Evolutionary conservation across 2,113 vertebrate species (phyloP).

Genomic region (Dolichotis patagonum): DNA sequence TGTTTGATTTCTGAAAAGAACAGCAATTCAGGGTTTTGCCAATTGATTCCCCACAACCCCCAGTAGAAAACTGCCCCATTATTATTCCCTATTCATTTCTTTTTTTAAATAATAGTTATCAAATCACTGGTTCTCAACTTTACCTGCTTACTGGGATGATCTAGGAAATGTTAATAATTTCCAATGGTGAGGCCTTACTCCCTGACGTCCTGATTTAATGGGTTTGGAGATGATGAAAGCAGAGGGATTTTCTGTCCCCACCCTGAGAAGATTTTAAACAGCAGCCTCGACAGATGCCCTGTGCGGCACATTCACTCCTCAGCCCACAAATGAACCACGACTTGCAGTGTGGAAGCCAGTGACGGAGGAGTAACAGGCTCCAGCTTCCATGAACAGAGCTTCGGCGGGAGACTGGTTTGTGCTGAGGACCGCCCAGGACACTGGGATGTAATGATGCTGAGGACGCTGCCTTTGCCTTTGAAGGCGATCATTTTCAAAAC

Average conservation of each 20-base stretch:
- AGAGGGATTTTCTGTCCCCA: background rate
- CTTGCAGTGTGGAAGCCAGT: background rate
- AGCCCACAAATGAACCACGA: background rate
- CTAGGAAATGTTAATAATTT: background rate
- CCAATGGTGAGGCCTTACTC: background rate
- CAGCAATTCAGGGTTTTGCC: background rate
- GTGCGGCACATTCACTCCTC: background rate
- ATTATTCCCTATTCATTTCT: background rate
- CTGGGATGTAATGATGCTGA: background rate
- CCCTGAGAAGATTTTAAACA: background rate
- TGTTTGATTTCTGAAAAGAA: constrained; percentile 44
- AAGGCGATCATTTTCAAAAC: constrained; percentile 29
- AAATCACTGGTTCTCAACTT: background rate
- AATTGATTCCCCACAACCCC: background rate
- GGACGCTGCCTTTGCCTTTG: background rate
- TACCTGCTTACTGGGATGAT: background rate
- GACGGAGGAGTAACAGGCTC: background rate
- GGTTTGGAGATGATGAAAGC: background rate
- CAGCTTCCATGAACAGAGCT: background rate
- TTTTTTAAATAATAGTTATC: background rate
- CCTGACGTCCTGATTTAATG: background rate
- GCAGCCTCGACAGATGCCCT: background rate
- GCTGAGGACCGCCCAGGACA: background rate
- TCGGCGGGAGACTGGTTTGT: background rate
- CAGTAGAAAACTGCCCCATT: no score